These are phyloP conservation scores for Myotis findleyi DNA, from an alignment of 2,797 vertebrate species.

Conservation along the genomic window DNA sequence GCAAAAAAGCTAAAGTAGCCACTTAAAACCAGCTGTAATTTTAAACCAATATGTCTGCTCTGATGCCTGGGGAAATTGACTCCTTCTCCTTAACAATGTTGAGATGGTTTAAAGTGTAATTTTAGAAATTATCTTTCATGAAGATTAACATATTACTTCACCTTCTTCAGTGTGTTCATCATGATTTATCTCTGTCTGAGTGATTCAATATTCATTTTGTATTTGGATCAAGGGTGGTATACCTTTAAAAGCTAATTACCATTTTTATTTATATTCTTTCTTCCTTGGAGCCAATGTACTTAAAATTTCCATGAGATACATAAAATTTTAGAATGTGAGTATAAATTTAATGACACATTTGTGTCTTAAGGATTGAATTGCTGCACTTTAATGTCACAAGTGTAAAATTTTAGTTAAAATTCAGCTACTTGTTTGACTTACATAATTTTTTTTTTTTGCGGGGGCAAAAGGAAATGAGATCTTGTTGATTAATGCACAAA, in stretches of 20 bases:
- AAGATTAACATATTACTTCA: not conserved
- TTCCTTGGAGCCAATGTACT: not conserved
- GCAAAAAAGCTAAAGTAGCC: not conserved
- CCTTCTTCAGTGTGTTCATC: not conserved
- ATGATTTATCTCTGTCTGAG: not conserved
- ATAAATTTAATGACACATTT: not conserved
- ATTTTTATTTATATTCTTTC: not conserved
- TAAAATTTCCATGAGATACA: not conserved
- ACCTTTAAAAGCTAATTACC: slow-evolving; percentile 35
- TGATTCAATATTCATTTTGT: not conserved
- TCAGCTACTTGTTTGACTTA: not conserved
- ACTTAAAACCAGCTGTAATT: slow-evolving; percentile 36
- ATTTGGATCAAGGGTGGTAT: not conserved
- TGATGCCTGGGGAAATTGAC: not conserved
- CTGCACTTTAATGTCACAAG: not conserved
- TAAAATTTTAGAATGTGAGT: not conserved
- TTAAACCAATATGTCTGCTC: not conserved
- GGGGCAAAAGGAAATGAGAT: not conserved
- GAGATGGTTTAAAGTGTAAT: not conserved
- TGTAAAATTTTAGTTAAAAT: not conserved
- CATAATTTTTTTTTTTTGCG: not conserved
- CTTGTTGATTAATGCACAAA: not conserved
- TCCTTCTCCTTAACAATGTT: not conserved
- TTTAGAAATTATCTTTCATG: not conserved
- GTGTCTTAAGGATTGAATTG: not conserved